Evolutionary conservation across 2,888 invertebrate species (phyloP).

Genomic region (Margaritifera margaritifera): DNA sequence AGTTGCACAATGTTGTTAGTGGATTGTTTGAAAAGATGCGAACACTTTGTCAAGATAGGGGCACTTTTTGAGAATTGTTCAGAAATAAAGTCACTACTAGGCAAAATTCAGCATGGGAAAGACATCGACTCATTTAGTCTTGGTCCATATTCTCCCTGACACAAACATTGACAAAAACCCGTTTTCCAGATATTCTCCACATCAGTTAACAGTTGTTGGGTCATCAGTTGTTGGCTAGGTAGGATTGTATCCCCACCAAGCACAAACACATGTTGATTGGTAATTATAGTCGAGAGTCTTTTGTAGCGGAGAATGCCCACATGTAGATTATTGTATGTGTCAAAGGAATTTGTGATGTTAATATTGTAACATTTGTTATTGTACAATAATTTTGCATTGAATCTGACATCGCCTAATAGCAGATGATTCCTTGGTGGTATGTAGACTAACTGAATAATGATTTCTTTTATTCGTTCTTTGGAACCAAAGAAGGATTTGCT

Average conservation of each 20-base stretch:
- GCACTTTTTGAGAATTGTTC: too few species aligned
- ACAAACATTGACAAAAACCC: conserved; percentile 57
- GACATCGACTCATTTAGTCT: conserved; percentile 11
- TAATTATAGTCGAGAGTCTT: too few species aligned
- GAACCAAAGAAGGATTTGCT: conserved; percentile 12
- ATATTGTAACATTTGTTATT: conserved; percentile 24
- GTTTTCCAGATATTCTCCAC: conserved; percentile 59
- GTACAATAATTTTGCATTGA: conserved; percentile 27
- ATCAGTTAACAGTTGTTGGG: conserved; percentile 29
- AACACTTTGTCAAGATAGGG: too few species aligned
- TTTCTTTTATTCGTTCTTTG: conserved; percentile 12
- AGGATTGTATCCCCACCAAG: too few species aligned
- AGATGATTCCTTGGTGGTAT: conserved; percentile 24
- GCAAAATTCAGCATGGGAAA: conserved; percentile 12
- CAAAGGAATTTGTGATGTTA: too few species aligned
- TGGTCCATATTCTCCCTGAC: conserved; percentile 49
- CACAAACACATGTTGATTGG: too few species aligned
- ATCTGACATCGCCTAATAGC: conserved; percentile 48
- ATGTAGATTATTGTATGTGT: too few species aligned
- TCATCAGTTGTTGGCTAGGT: too few species aligned
- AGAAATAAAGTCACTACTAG: too few species aligned
- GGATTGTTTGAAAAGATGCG: too few species aligned
- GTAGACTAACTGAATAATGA: conserved; percentile 34
- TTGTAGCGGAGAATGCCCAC: too few species aligned
- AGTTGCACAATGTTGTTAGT: too few species aligned